Percentiles rank a stretch among this genome's conserved stretches.
Evolutionary conservation across 2,797 vertebrate genomes (phyloP).

Genomic region (Bovichtus variegatus): DNA sequence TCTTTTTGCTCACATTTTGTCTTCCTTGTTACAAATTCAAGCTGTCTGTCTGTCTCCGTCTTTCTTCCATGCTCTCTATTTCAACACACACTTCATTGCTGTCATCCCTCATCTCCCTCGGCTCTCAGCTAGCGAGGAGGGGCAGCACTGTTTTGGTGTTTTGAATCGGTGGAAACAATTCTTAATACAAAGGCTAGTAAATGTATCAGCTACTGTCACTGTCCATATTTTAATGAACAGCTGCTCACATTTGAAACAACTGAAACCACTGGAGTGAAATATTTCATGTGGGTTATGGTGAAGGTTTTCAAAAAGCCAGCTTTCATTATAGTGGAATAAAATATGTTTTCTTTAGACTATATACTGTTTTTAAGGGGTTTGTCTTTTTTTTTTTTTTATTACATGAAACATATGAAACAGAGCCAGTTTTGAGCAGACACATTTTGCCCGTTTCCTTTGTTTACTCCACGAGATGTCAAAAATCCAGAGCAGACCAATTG

Average conservation of each 20-base stretch:
- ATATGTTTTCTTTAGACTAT: too few relatives aligned
- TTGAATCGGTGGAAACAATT: background rate
- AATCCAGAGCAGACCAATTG: too few relatives aligned
- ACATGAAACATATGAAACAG: too few relatives aligned
- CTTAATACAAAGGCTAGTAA: background rate
- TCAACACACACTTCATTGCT: conserved; percentile 14
- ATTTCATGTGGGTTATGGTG: background rate
- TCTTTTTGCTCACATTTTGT: background rate
- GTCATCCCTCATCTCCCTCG: conserved; percentile 13
- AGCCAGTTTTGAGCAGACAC: too few relatives aligned
- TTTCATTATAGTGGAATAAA: background rate
- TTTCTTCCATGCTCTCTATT: background rate
- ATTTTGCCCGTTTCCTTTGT: too few relatives aligned
- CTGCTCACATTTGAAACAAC: background rate
- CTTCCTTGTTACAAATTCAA: conserved; percentile 10
- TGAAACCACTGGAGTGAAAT: background rate
- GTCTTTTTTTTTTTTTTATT: too few relatives aligned
- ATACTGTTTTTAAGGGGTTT: too few relatives aligned
- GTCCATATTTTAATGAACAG: background rate
- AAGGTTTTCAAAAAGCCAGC: background rate
- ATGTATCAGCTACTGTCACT: background rate
- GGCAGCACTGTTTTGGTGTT: background rate
- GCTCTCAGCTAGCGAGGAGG: background rate
- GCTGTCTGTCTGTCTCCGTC: background rate
- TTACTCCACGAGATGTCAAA: too few relatives aligned